Evolutionary conservation across 2,113 vertebrate species (phyloP).

Genomic region (Phycodurus eques): DNA sequence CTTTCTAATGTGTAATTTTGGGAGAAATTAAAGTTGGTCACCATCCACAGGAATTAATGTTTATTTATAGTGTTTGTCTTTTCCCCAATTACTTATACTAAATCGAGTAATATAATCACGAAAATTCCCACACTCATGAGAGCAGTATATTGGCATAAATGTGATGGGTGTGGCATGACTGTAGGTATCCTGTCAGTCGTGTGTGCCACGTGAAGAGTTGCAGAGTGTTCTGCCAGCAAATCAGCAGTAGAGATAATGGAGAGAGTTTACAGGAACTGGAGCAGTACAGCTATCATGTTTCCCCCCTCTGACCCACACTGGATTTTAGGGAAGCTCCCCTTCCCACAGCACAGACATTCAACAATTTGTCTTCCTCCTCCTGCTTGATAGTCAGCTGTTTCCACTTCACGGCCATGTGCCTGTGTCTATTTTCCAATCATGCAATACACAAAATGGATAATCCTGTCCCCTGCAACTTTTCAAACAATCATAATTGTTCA

Average conservation of each 20-base stretch:
- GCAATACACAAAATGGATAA: background rate
- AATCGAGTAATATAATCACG: background rate
- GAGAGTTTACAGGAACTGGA: constrained; percentile 45
- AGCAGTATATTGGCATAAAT: background rate
- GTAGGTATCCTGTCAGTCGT: constrained; percentile 6
- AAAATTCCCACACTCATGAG: background rate
- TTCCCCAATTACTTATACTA: background rate
- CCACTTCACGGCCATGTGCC: constrained; percentile 19
- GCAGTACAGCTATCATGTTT: constrained; percentile 38
- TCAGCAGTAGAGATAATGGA: constrained; percentile 42
- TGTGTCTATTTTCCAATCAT: constrained; percentile 23
- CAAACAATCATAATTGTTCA: background rate
- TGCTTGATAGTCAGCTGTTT: constrained; percentile 56
- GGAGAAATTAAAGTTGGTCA: background rate
- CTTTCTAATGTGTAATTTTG: background rate
- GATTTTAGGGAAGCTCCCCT: constrained; percentile 31
- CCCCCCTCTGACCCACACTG: constrained; percentile 36
- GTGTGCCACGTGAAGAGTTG: background rate
- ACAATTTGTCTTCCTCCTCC: constrained; percentile 47
- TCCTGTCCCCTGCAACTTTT: constrained; percentile 1
- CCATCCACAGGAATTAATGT: background rate
- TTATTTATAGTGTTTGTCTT: background rate
- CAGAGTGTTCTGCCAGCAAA: constrained; percentile 50
- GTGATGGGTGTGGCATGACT: background rate
- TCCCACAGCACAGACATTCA: constrained; percentile 44